Evolutionary conservation across 2,797 vertebrate species (phyloP).

Genomic region (Melanotaenia boesemani): DNA sequence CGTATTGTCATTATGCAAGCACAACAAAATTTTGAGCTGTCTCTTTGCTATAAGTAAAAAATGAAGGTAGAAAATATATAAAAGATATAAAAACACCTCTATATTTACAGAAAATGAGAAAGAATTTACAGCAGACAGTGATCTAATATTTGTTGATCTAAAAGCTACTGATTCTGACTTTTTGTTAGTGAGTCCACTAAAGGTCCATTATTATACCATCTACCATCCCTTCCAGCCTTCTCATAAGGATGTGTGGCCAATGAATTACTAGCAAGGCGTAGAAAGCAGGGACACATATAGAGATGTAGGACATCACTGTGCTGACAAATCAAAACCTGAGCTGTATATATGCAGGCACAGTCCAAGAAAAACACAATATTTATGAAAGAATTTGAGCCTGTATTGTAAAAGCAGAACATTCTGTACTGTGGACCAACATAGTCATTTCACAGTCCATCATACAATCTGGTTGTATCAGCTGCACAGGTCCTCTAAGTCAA

Average conservation of each 20-base stretch:
- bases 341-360: neutral
- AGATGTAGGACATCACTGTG: neutral
- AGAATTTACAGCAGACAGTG: too few species aligned
- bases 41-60: too few species aligned
- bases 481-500: conserved; percentile 3
- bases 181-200: neutral
- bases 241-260: neutral
- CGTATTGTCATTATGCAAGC: too few species aligned
- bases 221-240: neutral
- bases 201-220: neutral
- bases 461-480: neutral
- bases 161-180: neutral
- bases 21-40: too few species aligned
- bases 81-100: too few species aligned
- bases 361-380: neutral
- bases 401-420: neutral
- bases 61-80: too few species aligned
- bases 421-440: neutral
- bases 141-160: too few species aligned
- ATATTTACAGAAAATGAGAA: too few species aligned
- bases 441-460: neutral
- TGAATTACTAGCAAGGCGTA: neutral
- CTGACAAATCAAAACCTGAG: neutral
- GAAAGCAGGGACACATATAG: neutral
- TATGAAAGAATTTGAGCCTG: neutral